Evolutionary conservation across 2,113 vertebrate genomes (phyloP), one percentile per base, ranked within the genome.

Genomic region (Alexandromys fortis): DNA sequence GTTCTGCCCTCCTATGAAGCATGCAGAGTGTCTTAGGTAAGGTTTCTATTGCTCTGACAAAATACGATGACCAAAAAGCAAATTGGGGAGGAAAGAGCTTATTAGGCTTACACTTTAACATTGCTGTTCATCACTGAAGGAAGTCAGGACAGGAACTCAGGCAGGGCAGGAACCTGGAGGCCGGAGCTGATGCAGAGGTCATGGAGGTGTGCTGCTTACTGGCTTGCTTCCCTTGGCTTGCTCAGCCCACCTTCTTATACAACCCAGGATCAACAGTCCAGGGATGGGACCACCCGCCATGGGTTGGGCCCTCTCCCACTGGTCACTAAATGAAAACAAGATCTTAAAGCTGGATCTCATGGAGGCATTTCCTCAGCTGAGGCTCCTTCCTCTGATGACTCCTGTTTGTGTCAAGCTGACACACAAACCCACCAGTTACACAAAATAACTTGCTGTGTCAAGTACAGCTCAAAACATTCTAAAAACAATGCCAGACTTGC

Each of bases 401-500:
- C 68, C 35, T 35, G 16, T 7, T 70, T 35, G 33, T 70, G 68
- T 72, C 35, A 72, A n/a, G 68, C 7, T 70, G 14, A 70, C 68
- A 17, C 33, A 70, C 16, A 70, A n/a, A n/a, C 19, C 33, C 16
- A 72, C 35, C 35, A 72, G 68, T 55, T 17, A 72, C 35, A n/a
- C 68, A n/a, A 78, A 86, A 67, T 75, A 90, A 82, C 26, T 90
- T 78, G 49, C 70, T 92, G 1, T 86, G 42, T 78, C 75, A 93
- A 91, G 63, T 35, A 28, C 4, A 87, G 45, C 45, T 95, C 68
- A 92, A 86, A 81, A 35, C 22, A 89, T 42, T 79, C 65, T 91
- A 79, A 58, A 91, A 77, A 49, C 26, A 95, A 90, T 76, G 95
- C 70, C 92, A 58, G n/a, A 52, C 79, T 49, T 79, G 33, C 89